phyloP scores from a whole-genome alignment of 2,113 vertebrate genomes.

The Balaeniceps rex region DNA sequence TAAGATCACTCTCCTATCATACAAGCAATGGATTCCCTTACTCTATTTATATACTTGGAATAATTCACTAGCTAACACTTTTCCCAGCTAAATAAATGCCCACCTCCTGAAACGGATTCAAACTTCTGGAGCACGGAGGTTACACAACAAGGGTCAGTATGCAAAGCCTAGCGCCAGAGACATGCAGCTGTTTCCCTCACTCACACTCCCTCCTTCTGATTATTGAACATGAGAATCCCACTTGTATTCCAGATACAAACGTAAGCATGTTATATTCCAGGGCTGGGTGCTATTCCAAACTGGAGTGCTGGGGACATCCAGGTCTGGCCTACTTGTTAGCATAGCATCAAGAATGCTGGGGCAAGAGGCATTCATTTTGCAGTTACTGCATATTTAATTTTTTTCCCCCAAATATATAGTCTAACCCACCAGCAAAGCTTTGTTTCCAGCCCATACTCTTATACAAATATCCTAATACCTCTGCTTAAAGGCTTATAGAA shows the following conservation, averaged over 20 bases:
- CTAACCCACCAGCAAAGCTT: neutral
- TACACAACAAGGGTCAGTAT: constrained; percentile 46
- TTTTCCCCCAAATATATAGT: neutral
- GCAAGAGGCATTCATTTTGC: neutral
- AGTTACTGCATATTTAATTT: neutral
- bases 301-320: neutral
- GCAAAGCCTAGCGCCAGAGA: constrained; percentile 47
- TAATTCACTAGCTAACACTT: constrained; percentile 24
- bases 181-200: constrained; percentile 71
- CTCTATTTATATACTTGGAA: constrained; percentile 25
- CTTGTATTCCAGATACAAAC: constrained; percentile 57
- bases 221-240: constrained; percentile 57
- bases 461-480: neutral
- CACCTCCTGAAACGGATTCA: constrained; percentile 49
- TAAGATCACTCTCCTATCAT: neutral
- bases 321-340: neutral
- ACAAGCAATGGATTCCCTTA: neutral
- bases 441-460: neutral
- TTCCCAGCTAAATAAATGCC: constrained; percentile 48
- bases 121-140: constrained; percentile 1
- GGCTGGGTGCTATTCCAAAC: neutral
- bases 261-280: constrained; percentile 51
- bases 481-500: neutral
- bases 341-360: neutral
- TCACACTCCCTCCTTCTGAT: constrained; percentile 61